Base-by-base conservation (phyloP, 2,113 vertebrate species). In the Gobio gobio region DNA sequence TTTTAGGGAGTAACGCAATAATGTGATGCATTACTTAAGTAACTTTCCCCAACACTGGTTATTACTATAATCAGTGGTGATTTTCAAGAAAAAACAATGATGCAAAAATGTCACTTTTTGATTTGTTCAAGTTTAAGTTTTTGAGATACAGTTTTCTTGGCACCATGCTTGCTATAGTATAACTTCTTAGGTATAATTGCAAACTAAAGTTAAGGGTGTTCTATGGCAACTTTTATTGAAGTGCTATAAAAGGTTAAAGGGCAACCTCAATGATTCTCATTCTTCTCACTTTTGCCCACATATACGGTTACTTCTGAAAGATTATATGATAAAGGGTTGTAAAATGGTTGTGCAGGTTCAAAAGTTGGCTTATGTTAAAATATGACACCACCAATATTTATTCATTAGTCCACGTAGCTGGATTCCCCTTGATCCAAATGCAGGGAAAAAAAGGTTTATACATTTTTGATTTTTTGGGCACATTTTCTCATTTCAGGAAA, bases 401-500 rank as follows among this genome's bases (percentile, higher is more conserved):
- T 83, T 58, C 13, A 36, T 24, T 10, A 26, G 7, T 75, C 6
- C 45, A 75, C 2, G 72, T 49, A 10, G 36, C 64, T 36, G 10
- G 24, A 40, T 40, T 33, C 12, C 7, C 47, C 1, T 26, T 36
- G 8, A 74, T n/a, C 12, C 4, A 45, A 54, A 18, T 64, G 33
- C 3, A 56, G 18, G 18, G 2, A 56, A 51, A 51, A 51, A 56
- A 40, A 47, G 20, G 20, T 10, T 66, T 22, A 22, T 74, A 51
- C 26, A 73, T 51, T 61, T 56, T 24, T 90, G 78, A 76, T 63
- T 86, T 84, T 92, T 85, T 88, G 43, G 43, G 0, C n/a, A 24
- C 22, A 47, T 93, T 93, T 90, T 93, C 93, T 92, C 88, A 92
- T 91, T 93, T 81, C 90, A 98, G 97, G 96, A 97, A 94, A 98